Evolutionary conservation across 2,113 vertebrate genomes (phyloP).

Genomic region (Calcarius ornatus): DNA sequence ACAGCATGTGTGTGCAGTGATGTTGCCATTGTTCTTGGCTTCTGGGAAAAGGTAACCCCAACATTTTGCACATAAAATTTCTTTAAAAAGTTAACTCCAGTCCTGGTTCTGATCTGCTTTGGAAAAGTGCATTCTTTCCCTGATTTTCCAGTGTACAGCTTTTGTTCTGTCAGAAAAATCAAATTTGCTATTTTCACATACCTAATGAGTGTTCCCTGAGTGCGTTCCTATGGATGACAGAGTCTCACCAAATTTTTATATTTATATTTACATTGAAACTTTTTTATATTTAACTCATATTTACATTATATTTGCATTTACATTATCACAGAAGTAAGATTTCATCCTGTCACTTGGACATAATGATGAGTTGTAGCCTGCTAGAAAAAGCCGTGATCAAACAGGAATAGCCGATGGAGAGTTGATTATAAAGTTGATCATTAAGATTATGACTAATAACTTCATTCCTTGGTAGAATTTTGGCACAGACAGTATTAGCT

Average conservation of each 20-base stretch:
- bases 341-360: rapidly evolving
- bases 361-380: neutral
- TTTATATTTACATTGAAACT: neutral
- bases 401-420: neutral
- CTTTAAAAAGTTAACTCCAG: neutral
- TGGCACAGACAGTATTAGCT: neutral
- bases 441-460: neutral
- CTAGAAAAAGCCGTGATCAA: neutral
- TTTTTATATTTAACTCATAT: neutral
- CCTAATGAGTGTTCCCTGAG: neutral
- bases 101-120: neutral
- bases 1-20: neutral
- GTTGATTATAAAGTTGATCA: neutral
- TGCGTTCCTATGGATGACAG: neutral
- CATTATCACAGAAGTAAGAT: neutral
- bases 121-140: neutral
- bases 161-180: neutral
- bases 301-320: neutral
- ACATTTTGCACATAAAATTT: neutral
- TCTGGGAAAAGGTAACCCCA: neutral
- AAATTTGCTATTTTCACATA: neutral
- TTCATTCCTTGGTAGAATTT: neutral
- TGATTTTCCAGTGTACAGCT: neutral
- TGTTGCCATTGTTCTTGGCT: neutral
- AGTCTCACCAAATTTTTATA: neutral